Conservation (phyloP, 2,888 invertebrate species). For the Euspilapteryx auroguttella region DNA sequence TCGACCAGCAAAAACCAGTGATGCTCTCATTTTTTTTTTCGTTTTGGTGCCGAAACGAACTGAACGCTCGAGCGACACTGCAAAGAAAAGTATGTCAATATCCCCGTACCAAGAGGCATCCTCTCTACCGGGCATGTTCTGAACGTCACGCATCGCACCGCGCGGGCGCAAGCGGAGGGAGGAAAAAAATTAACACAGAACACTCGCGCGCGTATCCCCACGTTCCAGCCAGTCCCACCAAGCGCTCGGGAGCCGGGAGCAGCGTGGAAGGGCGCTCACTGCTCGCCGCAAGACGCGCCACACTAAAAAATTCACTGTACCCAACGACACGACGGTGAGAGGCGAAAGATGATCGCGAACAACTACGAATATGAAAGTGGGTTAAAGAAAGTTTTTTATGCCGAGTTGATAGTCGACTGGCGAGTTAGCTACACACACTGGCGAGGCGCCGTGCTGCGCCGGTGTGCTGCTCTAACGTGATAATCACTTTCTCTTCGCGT, state of each 20-base stretch:
- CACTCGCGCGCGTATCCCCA: slow-evolving; percentile 30
- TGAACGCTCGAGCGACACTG: background rate
- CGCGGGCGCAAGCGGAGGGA: slow-evolving; percentile 19
- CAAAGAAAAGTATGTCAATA: slow-evolving; percentile 2
- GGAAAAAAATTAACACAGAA: slow-evolving; percentile 26
- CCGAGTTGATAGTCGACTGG: slow-evolving; percentile 31
- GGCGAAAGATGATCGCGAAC: slow-evolving; percentile 42
- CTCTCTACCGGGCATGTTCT: slow-evolving; percentile 46
- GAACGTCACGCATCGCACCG: slow-evolving; percentile 47
- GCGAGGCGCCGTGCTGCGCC: slow-evolving; percentile 23
- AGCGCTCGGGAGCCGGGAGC: slow-evolving; percentile 5
- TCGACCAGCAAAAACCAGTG: background rate
- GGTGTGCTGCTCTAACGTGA: slow-evolving; percentile 32
- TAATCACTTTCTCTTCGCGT: slow-evolving; percentile 56
- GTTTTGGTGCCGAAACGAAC: too few species aligned
- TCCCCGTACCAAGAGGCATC: slow-evolving; percentile 45
- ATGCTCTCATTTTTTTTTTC: too few species aligned
- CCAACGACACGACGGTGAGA: slow-evolving; percentile 34
- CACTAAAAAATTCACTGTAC: slow-evolving; percentile 39
- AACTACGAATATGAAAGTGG: slow-evolving; percentile 51
- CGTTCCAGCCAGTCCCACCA: slow-evolving; percentile 14
- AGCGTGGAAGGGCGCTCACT: slow-evolving; percentile 7
- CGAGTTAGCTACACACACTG: slow-evolving; percentile 37
- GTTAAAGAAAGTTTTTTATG: slow-evolving; percentile 60
- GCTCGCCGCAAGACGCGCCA: slow-evolving; percentile 18